These are phyloP conservation scores for Laothoe populi DNA, from an alignment of 2,888 invertebrate genomes.

Conservation along the genomic window DNA sequence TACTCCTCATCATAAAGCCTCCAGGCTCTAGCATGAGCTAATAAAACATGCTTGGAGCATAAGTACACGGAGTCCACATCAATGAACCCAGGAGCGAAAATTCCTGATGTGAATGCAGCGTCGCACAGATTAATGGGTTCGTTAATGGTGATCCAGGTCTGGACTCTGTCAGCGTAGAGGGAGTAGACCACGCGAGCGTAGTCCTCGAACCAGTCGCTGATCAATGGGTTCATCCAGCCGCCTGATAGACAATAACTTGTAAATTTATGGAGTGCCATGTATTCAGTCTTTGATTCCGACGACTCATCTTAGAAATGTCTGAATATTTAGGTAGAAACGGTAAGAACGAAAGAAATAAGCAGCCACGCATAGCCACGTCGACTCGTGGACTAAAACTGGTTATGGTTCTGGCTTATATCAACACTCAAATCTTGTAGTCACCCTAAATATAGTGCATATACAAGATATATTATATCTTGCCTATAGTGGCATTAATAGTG, in stretches of 20 bases:
- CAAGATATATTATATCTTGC: too few species aligned
- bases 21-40: slow-evolving; percentile 86
- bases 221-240: slow-evolving; percentile 86
- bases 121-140: slow-evolving; percentile 77
- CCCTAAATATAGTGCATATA: too few species aligned
- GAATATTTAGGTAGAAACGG: too few species aligned
- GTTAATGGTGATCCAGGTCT: slow-evolving; percentile 89
- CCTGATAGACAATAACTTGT: slow-evolving; percentile 53
- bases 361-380: too few species aligned
- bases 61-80: slow-evolving; percentile 35
- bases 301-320: too few species aligned
- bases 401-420: too few species aligned
- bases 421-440: too few species aligned
- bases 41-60: slow-evolving; percentile 83
- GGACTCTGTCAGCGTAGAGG: slow-evolving; percentile 84
- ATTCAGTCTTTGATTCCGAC: not conserved
- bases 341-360: too few species aligned
- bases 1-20: slow-evolving; percentile 82
- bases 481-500: too few species aligned
- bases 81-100: slow-evolving; percentile 34
- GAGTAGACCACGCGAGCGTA: slow-evolving; percentile 82
- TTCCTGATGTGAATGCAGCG: slow-evolving; percentile 17
- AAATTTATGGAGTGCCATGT: not conserved
- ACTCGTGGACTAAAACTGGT: too few species aligned
- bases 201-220: slow-evolving; percentile 83